A percentile compares a stretch with the other conserved stretches of the same genome.
These are phyloP conservation scores for Molossus alvarezi DNA, from an alignment of 2,797 vertebrate species.

Conservation along the genomic window DNA sequence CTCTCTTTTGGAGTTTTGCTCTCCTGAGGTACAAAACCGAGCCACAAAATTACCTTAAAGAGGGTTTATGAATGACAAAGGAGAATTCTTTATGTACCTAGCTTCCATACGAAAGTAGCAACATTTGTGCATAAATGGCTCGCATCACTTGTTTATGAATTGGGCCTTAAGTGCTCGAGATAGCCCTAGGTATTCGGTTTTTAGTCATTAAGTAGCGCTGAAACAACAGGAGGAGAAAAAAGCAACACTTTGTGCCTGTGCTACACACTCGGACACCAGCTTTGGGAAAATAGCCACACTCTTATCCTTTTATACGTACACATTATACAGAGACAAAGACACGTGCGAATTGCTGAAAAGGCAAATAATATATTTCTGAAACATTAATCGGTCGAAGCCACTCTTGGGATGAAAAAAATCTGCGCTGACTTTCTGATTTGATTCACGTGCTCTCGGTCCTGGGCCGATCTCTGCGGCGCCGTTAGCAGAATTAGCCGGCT, in stretches of 20 bases:
- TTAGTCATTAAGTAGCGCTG: slow-evolving; percentile 91
- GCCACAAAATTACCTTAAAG: slow-evolving; percentile 91
- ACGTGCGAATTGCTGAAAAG: slow-evolving; percentile 90
- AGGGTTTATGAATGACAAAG: slow-evolving; percentile 90
- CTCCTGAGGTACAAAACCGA: slow-evolving; percentile 89
- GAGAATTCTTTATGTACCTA: slow-evolving; percentile 91
- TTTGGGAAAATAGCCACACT: slow-evolving; percentile 90
- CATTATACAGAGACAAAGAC: slow-evolving; percentile 90
- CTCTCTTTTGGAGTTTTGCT: slow-evolving; percentile 84
- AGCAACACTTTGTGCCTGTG: slow-evolving; percentile 92
- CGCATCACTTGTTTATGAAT: slow-evolving; percentile 91
- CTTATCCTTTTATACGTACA: slow-evolving; percentile 88
- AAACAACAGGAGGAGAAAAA: slow-evolving; percentile 92
- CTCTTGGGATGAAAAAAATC: slow-evolving; percentile 77
- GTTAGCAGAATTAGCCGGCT: slow-evolving; percentile 84
- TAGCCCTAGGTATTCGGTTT: slow-evolving; percentile 92
- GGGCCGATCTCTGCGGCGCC: slow-evolving; percentile 81
- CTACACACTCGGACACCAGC: slow-evolving; percentile 90
- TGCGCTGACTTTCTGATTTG: slow-evolving; percentile 88
- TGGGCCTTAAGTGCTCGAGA: slow-evolving; percentile 91
- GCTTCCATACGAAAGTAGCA: slow-evolving; percentile 92
- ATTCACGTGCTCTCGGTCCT: slow-evolving; percentile 85
- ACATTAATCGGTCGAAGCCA: slow-evolving; percentile 88
- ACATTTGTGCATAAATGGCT: slow-evolving; percentile 91
- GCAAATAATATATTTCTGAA: slow-evolving; percentile 91